phyloP scores from a whole-genome alignment of 2,888 invertebrate genomes.

The Phyllotreta striolata region DNA sequence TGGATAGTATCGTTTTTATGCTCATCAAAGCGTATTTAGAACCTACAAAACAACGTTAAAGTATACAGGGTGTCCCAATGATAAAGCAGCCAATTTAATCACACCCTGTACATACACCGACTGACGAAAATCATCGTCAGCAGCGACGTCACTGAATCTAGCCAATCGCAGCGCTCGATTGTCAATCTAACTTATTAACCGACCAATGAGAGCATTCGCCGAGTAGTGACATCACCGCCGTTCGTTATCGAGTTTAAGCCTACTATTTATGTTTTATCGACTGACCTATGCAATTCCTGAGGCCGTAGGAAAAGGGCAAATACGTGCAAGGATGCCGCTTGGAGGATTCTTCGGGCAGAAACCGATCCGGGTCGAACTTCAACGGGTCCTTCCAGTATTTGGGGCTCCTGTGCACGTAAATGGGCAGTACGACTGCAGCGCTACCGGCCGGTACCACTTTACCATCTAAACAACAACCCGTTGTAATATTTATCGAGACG shows the following conservation, averaged over 20 bases:
- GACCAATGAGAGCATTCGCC: too few species aligned
- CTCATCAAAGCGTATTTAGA: slow-evolving; percentile 60
- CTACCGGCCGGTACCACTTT: slow-evolving; percentile 1
- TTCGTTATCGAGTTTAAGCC: neutral
- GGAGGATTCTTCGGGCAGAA: slow-evolving; percentile 62
- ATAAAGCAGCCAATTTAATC: neutral
- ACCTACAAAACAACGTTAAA: slow-evolving; percentile 50
- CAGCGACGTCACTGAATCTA: too few species aligned
- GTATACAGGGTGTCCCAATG: neutral
- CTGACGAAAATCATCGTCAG: too few species aligned
- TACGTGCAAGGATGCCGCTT: slow-evolving; percentile 34
- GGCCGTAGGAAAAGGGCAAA: slow-evolving; percentile 21
- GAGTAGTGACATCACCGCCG: neutral
- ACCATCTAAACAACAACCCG: neutral
- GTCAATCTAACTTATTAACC: too few species aligned
- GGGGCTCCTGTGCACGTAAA: slow-evolving; percentile 56
- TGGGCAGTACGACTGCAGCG: neutral
- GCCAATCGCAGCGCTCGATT: too few species aligned
- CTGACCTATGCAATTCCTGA: slow-evolving; percentile 20
- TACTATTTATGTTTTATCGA: neutral
- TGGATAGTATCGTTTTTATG: slow-evolving; percentile 57
- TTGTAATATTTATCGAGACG: neutral
- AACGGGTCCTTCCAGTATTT: slow-evolving; percentile 66
- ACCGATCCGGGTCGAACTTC: slow-evolving; percentile 67
- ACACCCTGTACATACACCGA: neutral